These are phyloP conservation scores for Mastomys natalensis DNA, from an alignment of 2,113 vertebrate genomes.

Conservation along the genomic window DNA sequence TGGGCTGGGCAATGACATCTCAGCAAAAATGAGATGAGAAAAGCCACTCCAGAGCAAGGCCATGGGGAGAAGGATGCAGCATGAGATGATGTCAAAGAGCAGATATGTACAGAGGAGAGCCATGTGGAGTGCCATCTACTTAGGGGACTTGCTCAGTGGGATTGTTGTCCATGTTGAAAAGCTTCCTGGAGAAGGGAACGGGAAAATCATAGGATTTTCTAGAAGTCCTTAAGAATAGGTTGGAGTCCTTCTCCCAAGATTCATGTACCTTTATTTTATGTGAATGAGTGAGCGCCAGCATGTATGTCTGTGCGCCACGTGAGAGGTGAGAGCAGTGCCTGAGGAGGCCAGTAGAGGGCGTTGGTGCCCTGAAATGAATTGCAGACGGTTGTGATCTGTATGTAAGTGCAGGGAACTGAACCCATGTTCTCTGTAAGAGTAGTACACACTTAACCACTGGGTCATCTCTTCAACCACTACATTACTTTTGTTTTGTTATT, in stretches of 20 bases:
- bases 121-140: background rate
- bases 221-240: background rate
- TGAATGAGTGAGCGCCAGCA: background rate
- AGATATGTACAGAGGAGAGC: fast-evolving
- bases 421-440: background rate
- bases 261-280: background rate
- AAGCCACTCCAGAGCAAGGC: background rate
- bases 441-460: background rate
- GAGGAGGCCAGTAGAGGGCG: background rate
- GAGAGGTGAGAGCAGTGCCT: background rate
- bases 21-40: background rate
- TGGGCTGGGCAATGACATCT: background rate
- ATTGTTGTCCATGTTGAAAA: background rate
- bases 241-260: background rate
- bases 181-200: background rate
- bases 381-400: background rate
- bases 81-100: too few relatives aligned
- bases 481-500: background rate
- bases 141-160: fast-evolving
- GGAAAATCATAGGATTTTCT: background rate
- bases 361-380: background rate
- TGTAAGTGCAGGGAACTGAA: background rate
- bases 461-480: background rate
- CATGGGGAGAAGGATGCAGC: background rate
- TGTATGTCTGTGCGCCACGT: background rate